These are phyloP conservation scores for Cyprinella venusta DNA, from an alignment of 2,797 vertebrate species.

Conservation along the genomic window DNA sequence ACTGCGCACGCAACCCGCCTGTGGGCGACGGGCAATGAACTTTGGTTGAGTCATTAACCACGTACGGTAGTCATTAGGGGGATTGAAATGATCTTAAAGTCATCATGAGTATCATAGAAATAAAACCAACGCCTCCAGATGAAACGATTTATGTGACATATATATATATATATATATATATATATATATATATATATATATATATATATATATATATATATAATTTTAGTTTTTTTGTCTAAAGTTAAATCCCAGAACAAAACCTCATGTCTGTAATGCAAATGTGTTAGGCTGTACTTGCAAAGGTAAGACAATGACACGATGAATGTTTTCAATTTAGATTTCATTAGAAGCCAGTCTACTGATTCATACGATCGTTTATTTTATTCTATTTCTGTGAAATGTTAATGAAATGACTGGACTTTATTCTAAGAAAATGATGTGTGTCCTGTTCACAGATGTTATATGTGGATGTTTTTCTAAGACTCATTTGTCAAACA, in stretches of 20 bases:
- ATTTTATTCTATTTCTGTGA: conserved; percentile 47
- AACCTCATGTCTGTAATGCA: conserved; percentile 26
- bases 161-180: background rate
- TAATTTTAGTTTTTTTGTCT: background rate
- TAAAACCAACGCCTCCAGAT: conserved; percentile 21
- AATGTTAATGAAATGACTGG: conserved; percentile 24
- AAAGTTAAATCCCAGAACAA: conserved; percentile 10
- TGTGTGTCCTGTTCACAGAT: conserved; percentile 27
- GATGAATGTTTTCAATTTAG: conserved; percentile 50
- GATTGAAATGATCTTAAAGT: background rate
- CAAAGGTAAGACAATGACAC: conserved; percentile 43
- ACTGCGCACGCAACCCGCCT: background rate
- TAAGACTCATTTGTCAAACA: conserved; percentile 27
- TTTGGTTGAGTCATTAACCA: conserved; percentile 38
- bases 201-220: background rate
- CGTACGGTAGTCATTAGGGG: background rate
- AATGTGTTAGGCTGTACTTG: conserved; percentile 18
- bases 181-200: background rate
- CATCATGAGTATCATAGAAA: conserved; percentile 3
- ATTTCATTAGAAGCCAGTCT: conserved; percentile 37
- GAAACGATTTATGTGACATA: conserved; percentile 4
- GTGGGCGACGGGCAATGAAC: conserved; percentile 12
- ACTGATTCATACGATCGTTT: conserved; percentile 30
- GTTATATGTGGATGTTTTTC: conserved; percentile 21
- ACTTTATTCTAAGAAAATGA: conserved; percentile 32